Evolutionary conservation across 2,888 invertebrate species (phyloP).

Genomic region (Melikaiella ostensackeni): DNA sequence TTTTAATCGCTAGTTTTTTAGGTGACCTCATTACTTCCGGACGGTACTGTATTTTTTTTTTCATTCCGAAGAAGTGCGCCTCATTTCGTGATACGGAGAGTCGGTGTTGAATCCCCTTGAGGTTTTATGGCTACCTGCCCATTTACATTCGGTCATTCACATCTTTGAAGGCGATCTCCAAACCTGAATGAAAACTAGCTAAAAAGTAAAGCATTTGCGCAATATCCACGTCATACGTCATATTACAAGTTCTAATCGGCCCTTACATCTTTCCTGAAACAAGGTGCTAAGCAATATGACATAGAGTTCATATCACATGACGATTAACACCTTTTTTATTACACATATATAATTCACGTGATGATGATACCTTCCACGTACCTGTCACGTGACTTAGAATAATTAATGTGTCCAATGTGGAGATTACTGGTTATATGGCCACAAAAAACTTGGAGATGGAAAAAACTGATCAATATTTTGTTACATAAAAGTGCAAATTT

Average conservation of each 20-base stretch:
- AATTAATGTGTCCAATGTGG: not conserved
- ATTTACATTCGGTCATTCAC: conserved; percentile 33
- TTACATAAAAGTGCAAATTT: not conserved
- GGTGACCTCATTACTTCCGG: too few relatives aligned
- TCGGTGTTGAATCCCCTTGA: not conserved
- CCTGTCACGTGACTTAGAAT: not conserved
- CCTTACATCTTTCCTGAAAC: conserved; percentile 1
- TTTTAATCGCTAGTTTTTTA: too few relatives aligned
- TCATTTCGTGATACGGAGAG: not conserved
- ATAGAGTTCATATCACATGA: not conserved
- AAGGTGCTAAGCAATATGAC: not conserved
- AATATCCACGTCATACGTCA: not conserved
- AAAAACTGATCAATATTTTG: not conserved
- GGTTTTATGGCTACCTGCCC: conserved; percentile 11
- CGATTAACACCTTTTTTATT: conserved; percentile 1
- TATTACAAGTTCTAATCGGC: not conserved
- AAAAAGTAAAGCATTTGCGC: conserved; percentile 23
- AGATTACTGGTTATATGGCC: not conserved
- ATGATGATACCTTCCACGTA: not conserved
- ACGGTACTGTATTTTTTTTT: too few relatives aligned
- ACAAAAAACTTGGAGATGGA: not conserved
- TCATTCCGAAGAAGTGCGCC: not conserved
- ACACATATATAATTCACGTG: not conserved
- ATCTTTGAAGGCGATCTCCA: conserved; percentile 3
- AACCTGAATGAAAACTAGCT: conserved; percentile 2